Evolutionary conservation across 2,888 invertebrate genomes (phyloP).

Genomic region (Leptothorax acervorum): DNA sequence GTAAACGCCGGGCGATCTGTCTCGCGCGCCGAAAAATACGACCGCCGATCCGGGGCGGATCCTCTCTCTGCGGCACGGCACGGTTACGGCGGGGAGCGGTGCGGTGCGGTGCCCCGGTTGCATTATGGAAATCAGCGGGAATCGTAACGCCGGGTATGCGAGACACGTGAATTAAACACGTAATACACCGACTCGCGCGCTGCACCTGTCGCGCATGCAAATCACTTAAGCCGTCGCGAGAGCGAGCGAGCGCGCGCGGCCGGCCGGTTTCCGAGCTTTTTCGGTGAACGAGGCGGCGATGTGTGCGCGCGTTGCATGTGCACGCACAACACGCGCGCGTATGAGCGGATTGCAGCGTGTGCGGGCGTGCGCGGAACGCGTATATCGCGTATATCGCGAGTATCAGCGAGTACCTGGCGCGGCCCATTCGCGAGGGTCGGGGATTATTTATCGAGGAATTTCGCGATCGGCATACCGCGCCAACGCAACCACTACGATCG

Average conservation of each 20-base stretch:
- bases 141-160: constrained; percentile 77
- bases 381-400: constrained; percentile 12
- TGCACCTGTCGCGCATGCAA: constrained; percentile 81
- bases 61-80: constrained; percentile 41
- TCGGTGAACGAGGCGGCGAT: constrained; percentile 52
- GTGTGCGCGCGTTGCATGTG: constrained; percentile 47
- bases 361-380: constrained; percentile 7
- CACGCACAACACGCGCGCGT: neutral
- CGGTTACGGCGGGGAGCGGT: constrained; percentile 10
- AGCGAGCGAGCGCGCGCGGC: constrained; percentile 57
- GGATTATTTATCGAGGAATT: constrained; percentile 60
- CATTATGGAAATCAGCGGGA: constrained; percentile 74
- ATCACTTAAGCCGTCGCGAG: constrained; percentile 75
- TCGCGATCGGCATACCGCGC: constrained; percentile 43
- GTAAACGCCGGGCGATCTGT: constrained; percentile 54
- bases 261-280: constrained; percentile 73
- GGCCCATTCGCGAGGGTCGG: constrained; percentile 17
- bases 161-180: constrained; percentile 82
- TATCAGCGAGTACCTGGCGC: constrained; percentile 8
- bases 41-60: constrained; percentile 54
- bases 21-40: constrained; percentile 65
- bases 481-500: neutral
- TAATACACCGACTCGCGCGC: constrained; percentile 78
- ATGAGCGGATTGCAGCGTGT: neutral
- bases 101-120: constrained; percentile 55